A percentile compares a stretch with the other conserved stretches of the same genome.
Conservation (phyloP, 2,888 invertebrate species). For the Dysmachus trigonus region DNA sequence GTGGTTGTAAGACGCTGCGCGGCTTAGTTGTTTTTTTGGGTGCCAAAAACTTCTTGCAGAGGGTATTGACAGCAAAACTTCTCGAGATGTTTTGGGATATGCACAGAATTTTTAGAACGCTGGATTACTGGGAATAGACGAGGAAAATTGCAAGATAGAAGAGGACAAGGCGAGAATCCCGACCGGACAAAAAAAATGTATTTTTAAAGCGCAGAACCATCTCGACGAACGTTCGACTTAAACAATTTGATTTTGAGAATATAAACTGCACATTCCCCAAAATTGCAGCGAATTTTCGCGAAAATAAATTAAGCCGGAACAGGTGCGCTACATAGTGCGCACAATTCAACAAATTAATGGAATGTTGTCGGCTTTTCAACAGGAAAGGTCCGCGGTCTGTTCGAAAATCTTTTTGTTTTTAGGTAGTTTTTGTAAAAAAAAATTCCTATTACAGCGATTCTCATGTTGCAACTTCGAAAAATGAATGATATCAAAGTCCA, state of each 20-base stretch:
- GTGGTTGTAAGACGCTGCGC: slow-evolving; percentile 12
- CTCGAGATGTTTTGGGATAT: slow-evolving; percentile 18
- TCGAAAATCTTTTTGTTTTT: background rate
- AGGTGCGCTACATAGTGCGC: background rate
- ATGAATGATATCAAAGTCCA: too few relatives aligned
- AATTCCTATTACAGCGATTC: background rate
- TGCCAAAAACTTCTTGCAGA: slow-evolving; percentile 17
- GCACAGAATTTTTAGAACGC: slow-evolving; percentile 28
- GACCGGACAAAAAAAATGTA: background rate
- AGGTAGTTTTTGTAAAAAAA: too few relatives aligned
- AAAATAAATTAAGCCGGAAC: background rate
- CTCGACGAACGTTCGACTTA: background rate
- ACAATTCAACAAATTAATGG: background rate
- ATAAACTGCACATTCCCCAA: background rate
- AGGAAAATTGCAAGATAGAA: background rate
- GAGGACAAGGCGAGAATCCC: background rate
- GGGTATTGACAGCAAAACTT: slow-evolving; percentile 38
- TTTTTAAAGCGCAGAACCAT: background rate
- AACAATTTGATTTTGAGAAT: background rate
- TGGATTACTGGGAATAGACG: background rate
- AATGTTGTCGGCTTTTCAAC: background rate
- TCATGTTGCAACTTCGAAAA: too few relatives aligned
- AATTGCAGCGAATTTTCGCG: background rate
- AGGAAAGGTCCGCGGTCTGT: background rate
- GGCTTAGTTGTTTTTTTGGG: background rate